Base-by-base conservation (phyloP, 2,113 vertebrate species). In the Macrotus californicus region DNA sequence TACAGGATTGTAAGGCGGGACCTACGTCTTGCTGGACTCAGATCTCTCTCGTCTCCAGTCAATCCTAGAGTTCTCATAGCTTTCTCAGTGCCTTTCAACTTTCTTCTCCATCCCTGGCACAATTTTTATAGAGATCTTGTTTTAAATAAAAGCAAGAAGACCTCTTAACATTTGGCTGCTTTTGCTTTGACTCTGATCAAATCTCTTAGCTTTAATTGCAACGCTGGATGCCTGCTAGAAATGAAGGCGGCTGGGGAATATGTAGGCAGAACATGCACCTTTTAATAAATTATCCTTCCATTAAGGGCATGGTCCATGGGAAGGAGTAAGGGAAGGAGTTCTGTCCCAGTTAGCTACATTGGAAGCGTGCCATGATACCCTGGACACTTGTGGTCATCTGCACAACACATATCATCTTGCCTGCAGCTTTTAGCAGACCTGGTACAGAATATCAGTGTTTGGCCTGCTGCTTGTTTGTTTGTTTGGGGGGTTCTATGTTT, bases 81-180 rank as follows among this genome's bases (percentile, higher is more conserved):
- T 84, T 46, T 34, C 66, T 29, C 22, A 52, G 21, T 7, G 3
- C 24, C 43, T 70, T 48, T 82, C 52, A 1, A 41, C 0, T 5
- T 89, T 77, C 54, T 88, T 91, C 61, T 89, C 9, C 43, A 14
- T 92, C 34, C 34, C 6, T 94, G 39, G 29, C 26, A 85, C 39
- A 88, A 87, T 48, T 15, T 4, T 43, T 61, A 76, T 72, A 61
- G 67, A 81, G 41, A 50, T 72, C 69, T 89, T 61, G 7, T 72
- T 89, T 95, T 75, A 87, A 89, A 83, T 76, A 89, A 93, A 91
- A 66, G 31, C 26, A 76, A 39, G 52, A 43, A 80, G 70, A n/a
- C 2, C 34, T 79, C 41, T 84, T 77, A 64, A 70, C 56, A 85
- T 93, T 75, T 77, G 26, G 46, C 50, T 84, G 46, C 56, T 89